Conservation (phyloP, 2,113 vertebrate species). For the Zosterops pallidus region DNA sequence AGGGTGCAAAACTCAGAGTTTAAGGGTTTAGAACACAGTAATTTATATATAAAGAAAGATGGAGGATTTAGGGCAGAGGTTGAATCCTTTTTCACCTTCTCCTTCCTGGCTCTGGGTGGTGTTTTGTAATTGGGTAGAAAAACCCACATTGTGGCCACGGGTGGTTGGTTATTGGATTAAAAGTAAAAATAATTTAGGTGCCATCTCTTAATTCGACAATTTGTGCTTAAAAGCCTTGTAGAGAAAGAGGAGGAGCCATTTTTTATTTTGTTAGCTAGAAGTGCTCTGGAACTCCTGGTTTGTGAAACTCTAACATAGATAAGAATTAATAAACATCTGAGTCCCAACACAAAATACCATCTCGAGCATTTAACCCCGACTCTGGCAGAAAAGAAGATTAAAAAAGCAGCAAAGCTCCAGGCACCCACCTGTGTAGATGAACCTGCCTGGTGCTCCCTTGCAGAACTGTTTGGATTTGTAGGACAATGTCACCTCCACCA, state of each 20-base stretch:
- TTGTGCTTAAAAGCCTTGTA: neutral
- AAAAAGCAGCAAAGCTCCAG: neutral
- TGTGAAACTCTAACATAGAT: neutral
- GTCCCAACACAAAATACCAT: neutral
- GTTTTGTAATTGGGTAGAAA: too few species aligned
- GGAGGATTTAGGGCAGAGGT: too few species aligned
- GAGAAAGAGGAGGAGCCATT: neutral
- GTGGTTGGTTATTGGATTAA: too few species aligned
- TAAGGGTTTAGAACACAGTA: too few species aligned
- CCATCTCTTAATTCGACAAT: neutral
- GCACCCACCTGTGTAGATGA: constrained; percentile 95
- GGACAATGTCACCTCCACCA: constrained; percentile 96
- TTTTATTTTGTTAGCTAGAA: neutral
- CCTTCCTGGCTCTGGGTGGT: too few species aligned
- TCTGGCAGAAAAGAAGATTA: neutral
- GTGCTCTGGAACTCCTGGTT: neutral
- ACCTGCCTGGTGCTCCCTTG: constrained; percentile 96
- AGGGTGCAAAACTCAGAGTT: too few species aligned
- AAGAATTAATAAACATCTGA: neutral
- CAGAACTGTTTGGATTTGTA: constrained; percentile 99
- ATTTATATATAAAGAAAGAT: too few species aligned
- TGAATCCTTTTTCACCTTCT: too few species aligned
- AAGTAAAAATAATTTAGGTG: too few species aligned
- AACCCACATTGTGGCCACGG: too few species aligned
- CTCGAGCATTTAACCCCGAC: neutral